These are phyloP conservation scores for Pelagia noctiluca DNA, from an alignment of 30 jellyfish, hydroid and myxozoan genomes.

Conservation along the genomic window DNA sequence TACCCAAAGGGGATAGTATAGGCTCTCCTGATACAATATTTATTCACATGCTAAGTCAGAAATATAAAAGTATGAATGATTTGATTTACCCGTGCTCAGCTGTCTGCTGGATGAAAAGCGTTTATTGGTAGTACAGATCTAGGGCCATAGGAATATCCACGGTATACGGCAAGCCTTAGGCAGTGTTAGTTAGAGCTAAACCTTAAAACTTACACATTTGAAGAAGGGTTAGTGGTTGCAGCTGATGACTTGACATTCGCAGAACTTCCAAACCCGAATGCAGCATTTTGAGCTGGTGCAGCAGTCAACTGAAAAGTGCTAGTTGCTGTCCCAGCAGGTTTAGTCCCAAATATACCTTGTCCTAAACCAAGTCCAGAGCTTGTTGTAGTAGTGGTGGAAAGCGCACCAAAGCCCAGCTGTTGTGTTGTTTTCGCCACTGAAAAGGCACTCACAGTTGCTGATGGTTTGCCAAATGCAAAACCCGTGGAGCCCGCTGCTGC, in stretches of 20 bases:
- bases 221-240: slow-evolving; percentile 22
- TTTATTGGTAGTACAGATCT: too few relatives aligned
- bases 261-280: slow-evolving; percentile 36
- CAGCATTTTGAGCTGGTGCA: slow-evolving; percentile 31
- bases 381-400: slow-evolving; percentile 26
- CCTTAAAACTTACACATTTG: neutral
- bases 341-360: slow-evolving; percentile 66
- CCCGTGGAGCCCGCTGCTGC: slow-evolving; percentile 22
- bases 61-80: too few relatives aligned
- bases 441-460: slow-evolving; percentile 68
- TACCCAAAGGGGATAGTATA: too few relatives aligned
- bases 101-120: too few relatives aligned
- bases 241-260: neutral
- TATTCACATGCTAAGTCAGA: too few relatives aligned
- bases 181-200: too few relatives aligned
- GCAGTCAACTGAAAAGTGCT: slow-evolving; percentile 64
- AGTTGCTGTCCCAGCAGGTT: slow-evolving; percentile 48
- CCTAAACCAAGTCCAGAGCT: slow-evolving; percentile 66
- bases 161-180: too few relatives aligned
- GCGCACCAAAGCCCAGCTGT: slow-evolving; percentile 42
- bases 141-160: too few relatives aligned
- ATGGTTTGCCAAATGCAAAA: slow-evolving; percentile 46
- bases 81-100: too few relatives aligned
- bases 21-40: too few relatives aligned
- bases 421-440: slow-evolving; percentile 29